Percentiles rank a stretch among this genome's conserved stretches.
These are phyloP conservation scores for Eristalis pertinax DNA, from an alignment of 2,888 invertebrate genomes.

Conservation along the genomic window DNA sequence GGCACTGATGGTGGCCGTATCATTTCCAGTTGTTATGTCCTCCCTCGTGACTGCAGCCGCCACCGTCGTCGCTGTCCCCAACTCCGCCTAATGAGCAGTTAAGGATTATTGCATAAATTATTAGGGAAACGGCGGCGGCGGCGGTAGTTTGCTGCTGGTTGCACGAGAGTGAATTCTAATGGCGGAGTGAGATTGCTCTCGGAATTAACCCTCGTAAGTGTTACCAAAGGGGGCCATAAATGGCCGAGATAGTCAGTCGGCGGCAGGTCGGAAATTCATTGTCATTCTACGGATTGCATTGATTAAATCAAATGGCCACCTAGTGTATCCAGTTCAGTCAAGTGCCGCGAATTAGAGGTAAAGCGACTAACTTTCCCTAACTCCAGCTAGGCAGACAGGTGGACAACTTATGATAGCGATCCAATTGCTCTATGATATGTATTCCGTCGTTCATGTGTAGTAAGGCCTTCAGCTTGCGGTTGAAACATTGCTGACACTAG, in stretches of 20 bases:
- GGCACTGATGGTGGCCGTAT: constrained; percentile 10
- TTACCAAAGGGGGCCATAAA: not conserved
- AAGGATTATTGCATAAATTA: constrained; percentile 60
- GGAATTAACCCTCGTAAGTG: constrained; percentile 24
- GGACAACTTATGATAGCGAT: too few relatives aligned
- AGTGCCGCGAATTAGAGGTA: too few relatives aligned
- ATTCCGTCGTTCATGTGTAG: too few relatives aligned
- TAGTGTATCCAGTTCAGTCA: too few relatives aligned
- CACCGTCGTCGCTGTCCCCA: constrained; percentile 20
- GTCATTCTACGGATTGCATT: not conserved
- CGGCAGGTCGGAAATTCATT: not conserved
- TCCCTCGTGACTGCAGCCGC: constrained; percentile 28
- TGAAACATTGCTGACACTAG: too few relatives aligned
- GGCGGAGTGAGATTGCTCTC: constrained; percentile 14
- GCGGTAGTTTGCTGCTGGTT: too few relatives aligned
- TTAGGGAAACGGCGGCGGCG: constrained; percentile 12
- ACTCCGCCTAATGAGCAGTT: constrained; percentile 56
- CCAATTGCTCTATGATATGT: too few relatives aligned
- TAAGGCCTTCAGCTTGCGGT: too few relatives aligned
- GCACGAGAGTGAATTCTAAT: constrained; percentile 25
- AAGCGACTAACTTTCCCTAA: too few relatives aligned
- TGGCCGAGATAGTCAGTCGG: not conserved
- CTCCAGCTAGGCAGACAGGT: too few relatives aligned
- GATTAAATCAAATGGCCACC: too few relatives aligned
- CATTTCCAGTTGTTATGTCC: constrained; percentile 24